A percentile compares a stretch with the other conserved stretches of the same genome.
Evolutionary conservation across 2,113 vertebrate genomes (phyloP).

Genomic region (Barnardius zonarius): DNA sequence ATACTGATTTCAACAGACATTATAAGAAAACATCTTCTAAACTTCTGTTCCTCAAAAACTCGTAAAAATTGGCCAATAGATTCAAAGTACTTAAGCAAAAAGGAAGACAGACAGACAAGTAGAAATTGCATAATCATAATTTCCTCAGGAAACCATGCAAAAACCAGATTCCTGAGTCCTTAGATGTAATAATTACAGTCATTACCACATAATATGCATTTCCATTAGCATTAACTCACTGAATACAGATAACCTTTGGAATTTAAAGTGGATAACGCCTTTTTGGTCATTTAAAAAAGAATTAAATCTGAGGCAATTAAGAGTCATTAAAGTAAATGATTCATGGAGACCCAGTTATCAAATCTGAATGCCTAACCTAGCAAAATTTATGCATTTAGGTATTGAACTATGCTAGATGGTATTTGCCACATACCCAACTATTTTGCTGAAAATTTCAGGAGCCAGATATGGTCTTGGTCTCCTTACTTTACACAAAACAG

Average conservation of each 20-base stretch:
- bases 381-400: background rate
- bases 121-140: background rate
- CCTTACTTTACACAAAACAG: background rate
- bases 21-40: background rate
- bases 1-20: background rate
- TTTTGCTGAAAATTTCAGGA: background rate
- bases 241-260: conserved; percentile 16
- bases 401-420: background rate
- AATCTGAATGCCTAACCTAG: background rate
- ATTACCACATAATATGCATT: background rate
- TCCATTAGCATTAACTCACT: background rate
- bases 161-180: conserved; percentile 13
- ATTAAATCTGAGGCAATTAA: background rate
- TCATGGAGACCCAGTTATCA: background rate
- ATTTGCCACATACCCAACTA: background rate
- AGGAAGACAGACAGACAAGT: background rate
- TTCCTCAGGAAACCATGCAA: background rate
- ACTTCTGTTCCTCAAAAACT: background rate
- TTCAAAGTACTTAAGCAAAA: background rate
- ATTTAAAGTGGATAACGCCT: background rate
- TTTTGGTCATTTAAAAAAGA: background rate
- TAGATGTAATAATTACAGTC: conserved; percentile 24
- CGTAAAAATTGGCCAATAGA: background rate
- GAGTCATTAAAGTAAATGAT: background rate
- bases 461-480: background rate